Conservation (phyloP, 2,888 invertebrate species). For the Microctonus hyperodae region DNA sequence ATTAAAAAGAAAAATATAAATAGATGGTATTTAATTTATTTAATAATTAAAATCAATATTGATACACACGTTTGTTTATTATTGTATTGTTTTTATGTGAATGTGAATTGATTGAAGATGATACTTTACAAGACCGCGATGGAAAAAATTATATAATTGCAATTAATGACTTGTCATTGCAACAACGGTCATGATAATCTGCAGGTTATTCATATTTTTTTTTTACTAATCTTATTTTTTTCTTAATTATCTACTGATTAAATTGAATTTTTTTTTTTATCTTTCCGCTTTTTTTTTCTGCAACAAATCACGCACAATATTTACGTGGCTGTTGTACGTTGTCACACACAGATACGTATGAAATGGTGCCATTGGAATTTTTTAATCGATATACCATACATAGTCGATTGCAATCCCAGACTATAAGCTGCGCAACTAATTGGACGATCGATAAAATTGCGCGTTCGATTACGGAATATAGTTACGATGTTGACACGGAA, state of each 20-base stretch:
- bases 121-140: background rate
- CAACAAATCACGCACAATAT: conserved; percentile 22
- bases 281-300: background rate
- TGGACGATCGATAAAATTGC: conserved; percentile 30
- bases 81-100: background rate
- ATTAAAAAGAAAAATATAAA: background rate
- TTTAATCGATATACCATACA: conserved; percentile 24
- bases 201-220: background rate
- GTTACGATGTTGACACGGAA: conserved; percentile 31
- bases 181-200: background rate
- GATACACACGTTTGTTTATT: background rate
- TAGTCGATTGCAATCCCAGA: background rate
- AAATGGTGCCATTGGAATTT: conserved; percentile 26
- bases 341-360: conserved; percentile 5
- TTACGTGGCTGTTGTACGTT: conserved; percentile 12
- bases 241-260: background rate
- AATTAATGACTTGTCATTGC: conserved; percentile 9
- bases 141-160: conserved; percentile 5
- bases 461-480: conserved; percentile 32
- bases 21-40: background rate
- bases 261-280: background rate
- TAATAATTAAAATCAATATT: background rate
- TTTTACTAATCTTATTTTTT: background rate
- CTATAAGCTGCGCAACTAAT: conserved; percentile 25
- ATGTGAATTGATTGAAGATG: background rate